Conservation (phyloP, 2,113 vertebrate species). For the Cyprinodon tularosa region DNA sequence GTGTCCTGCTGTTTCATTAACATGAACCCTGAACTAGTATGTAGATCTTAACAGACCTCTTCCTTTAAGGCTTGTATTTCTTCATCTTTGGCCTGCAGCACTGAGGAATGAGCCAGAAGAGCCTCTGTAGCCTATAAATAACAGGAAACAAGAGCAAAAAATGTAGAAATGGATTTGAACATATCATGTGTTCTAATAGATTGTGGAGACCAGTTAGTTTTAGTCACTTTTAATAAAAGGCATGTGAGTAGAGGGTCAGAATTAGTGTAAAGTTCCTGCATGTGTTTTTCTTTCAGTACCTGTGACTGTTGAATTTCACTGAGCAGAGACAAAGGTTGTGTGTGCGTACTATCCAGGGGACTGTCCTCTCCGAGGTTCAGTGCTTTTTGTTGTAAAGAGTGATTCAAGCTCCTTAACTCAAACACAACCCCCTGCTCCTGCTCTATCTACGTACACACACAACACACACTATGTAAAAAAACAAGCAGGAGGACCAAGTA, state of each 20-base stretch:
- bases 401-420: slow-evolving; percentile 80
- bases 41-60: slow-evolving; percentile 64
- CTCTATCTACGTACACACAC: slow-evolving; percentile 70
- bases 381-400: slow-evolving; percentile 74
- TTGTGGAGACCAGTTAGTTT: not conserved
- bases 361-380: slow-evolving; percentile 76
- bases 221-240: not conserved
- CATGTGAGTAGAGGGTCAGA: not conserved
- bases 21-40: not conserved
- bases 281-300: slow-evolving; percentile 66
- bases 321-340: slow-evolving; percentile 78
- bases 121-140: slow-evolving; percentile 71
- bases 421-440: slow-evolving; percentile 81
- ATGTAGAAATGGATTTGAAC: not conserved
- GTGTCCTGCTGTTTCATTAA: not conserved
- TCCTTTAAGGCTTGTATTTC: slow-evolving; percentile 74
- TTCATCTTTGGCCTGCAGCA: slow-evolving; percentile 73
- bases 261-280: slow-evolving; percentile 14
- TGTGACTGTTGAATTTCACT: slow-evolving; percentile 83
- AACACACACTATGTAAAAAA: slow-evolving; percentile 9
- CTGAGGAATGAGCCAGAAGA: slow-evolving; percentile 75
- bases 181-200: not conserved
- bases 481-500: not conserved
- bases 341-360: slow-evolving; percentile 63
- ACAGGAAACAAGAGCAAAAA: slow-evolving; percentile 16